A percentile compares a stretch with the other conserved stretches of the same genome.
These are phyloP conservation scores for Caenorhabditis wallacei DNA, from an alignment of 2,888 invertebrate species.

Conservation along the genomic window DNA sequence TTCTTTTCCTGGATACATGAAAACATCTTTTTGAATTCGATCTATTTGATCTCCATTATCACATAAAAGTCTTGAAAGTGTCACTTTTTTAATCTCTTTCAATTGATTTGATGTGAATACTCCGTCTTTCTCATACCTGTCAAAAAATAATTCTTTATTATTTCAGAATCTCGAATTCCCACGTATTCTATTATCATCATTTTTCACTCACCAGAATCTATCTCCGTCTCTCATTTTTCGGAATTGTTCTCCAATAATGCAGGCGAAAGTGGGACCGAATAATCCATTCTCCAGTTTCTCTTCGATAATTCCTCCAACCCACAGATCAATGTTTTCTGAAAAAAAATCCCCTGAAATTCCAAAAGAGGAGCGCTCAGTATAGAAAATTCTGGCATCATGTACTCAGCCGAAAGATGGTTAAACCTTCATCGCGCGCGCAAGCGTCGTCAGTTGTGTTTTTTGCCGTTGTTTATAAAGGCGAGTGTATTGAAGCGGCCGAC, in stretches of 20 bases:
- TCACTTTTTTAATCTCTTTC: slow-evolving; percentile 89
- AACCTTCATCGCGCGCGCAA: slow-evolving; percentile 67
- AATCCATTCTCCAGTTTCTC: slow-evolving; percentile 89
- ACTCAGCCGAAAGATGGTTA: slow-evolving; percentile 71
- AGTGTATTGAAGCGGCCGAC: slow-evolving; percentile 36
- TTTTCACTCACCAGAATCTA: slow-evolving; percentile 88
- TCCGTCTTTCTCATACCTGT: slow-evolving; percentile 95
- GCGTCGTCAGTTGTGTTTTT: neutral
- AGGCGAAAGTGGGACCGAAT: slow-evolving; percentile 94
- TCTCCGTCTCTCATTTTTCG: slow-evolving; percentile 93
- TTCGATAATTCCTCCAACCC: slow-evolving; percentile 96
- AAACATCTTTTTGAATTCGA: slow-evolving; percentile 84
- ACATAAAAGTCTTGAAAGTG: slow-evolving; percentile 91
- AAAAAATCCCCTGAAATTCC: neutral
- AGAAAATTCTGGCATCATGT: slow-evolving; percentile 44
- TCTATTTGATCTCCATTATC: slow-evolving; percentile 95
- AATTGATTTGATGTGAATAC: slow-evolving; percentile 92
- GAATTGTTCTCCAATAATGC: slow-evolving; percentile 94
- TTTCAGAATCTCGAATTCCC: slow-evolving; percentile 84
- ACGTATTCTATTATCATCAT: neutral
- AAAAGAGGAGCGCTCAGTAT: slow-evolving; percentile 68
- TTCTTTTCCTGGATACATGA: slow-evolving; percentile 56
- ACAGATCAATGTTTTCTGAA: slow-evolving; percentile 92
- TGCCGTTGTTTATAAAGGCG: slow-evolving; percentile 42
- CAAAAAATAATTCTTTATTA: slow-evolving; percentile 83